Evolutionary conservation across 2,113 vertebrate species (phyloP), one percentile per base, ranked within the genome.

Genomic region (Mastomys coucha): DNA sequence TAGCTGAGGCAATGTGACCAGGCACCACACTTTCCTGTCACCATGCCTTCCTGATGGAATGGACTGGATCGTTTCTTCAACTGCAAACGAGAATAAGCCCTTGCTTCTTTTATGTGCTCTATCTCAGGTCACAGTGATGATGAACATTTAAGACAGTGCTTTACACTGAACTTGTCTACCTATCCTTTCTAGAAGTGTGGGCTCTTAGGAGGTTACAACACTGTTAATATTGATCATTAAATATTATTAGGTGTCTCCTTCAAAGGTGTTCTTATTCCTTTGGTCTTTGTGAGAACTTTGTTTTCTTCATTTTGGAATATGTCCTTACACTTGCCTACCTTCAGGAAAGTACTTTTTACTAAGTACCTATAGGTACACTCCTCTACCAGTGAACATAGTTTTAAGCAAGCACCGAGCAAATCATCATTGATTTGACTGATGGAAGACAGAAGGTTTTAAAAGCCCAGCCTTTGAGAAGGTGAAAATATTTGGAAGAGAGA

Each of bases 401-500:
- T 60, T 85, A 92, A 96, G 70, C 10, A 72, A 88, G 69, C 88
- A 14, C 86, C 45, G 84, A 92, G 58, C 12, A 94, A 89, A 95
- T 95, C 63, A 84, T 31, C 53, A 42, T 45, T 81, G 91, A 26
- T 85, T 96, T 96, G 89, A 95, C 13, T 94, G 69, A 69, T 31
- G 6, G 31, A 96, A 95, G 49, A 97, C 6, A 89, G n/a, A 11
- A 89, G 42, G 42, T 91, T 88, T 56, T 91, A 96, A 94, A 76
- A 85, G 63, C 92, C 58, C 17, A 76, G 89, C 6, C 19, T 94
- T 96, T 70, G 42, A 73, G 17, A 95, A 96, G 94, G 56, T 80
- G 63, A 94, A 95, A 88, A 70, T 80, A 33, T 93, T 97, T 80
- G 56, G 22, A 36, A 70, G 93, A 93, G 88, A 33, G 65, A 33